Evolutionary conservation across 1,140 invertebrate genomes (phyloP).

Genomic region (Anadara kagoshimensis): DNA sequence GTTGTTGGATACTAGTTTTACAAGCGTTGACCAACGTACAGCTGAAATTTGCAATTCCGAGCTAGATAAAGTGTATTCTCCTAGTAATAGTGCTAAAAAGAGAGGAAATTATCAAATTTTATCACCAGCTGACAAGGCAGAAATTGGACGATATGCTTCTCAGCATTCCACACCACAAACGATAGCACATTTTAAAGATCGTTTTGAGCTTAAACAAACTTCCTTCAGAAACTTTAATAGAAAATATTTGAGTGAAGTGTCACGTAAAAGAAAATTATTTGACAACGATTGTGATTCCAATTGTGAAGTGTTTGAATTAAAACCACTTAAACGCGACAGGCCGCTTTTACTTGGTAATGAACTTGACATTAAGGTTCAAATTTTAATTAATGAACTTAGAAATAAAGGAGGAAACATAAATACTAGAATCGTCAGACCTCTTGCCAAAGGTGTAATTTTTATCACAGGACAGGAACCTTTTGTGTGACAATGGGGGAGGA

Average conservation of each 20-base stretch:
- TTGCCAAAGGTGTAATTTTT: conserved; percentile 4
- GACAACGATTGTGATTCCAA: background rate
- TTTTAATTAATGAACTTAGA: conserved; percentile 10
- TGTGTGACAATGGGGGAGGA: background rate
- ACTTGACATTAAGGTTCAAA: conserved; percentile 10
- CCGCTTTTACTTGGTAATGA: conserved; percentile 8
- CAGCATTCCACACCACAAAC: background rate
- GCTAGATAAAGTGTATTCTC: conserved; percentile 2
- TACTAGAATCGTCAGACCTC: background rate
- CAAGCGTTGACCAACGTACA: background rate
- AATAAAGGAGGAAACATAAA: conserved; percentile 5
- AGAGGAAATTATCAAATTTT: conserved; percentile 10
- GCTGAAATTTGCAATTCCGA: background rate
- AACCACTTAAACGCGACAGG: background rate
- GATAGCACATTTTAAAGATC: background rate
- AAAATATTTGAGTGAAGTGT: background rate
- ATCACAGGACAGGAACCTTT: conserved; percentile 12
- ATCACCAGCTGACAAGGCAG: background rate
- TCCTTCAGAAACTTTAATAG: background rate
- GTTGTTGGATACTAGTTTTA: too few species aligned
- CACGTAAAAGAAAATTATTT: conserved; percentile 16
- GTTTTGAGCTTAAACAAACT: background rate
- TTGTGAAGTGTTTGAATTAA: background rate
- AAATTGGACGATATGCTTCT: background rate
- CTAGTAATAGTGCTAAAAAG: background rate